These are phyloP conservation scores for Butorides virescens DNA, from an alignment of 2,113 vertebrate species.

Conservation along the genomic window DNA sequence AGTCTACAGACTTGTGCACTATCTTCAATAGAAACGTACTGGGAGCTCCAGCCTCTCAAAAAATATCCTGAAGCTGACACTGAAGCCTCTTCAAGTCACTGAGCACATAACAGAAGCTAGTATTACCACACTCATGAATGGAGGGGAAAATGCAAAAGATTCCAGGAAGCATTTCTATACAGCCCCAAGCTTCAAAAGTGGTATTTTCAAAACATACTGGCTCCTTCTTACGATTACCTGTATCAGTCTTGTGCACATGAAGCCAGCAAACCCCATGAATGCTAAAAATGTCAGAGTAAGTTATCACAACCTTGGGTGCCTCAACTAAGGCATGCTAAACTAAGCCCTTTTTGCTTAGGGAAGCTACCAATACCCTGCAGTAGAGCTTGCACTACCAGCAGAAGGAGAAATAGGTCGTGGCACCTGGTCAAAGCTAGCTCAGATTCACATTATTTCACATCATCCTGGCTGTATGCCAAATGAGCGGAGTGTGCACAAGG, in stretches of 20 bases:
- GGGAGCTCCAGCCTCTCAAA: background rate
- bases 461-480: background rate
- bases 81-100: background rate
- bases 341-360: background rate
- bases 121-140: background rate
- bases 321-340: background rate
- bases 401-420: background rate
- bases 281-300: background rate
- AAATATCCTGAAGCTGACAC: background rate
- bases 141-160: background rate
- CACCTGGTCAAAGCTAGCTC: background rate
- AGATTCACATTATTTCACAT: background rate
- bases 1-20: background rate
- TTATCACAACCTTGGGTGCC: background rate
- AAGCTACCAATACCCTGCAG: background rate
- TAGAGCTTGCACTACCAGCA: background rate
- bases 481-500: accelerated
- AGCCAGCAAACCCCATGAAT: background rate
- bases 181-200: background rate
- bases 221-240: background rate
- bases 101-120: background rate
- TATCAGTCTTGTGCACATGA: background rate
- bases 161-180: background rate
- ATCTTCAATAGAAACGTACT: background rate
- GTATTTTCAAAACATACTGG: background rate